Evolutionary conservation across 2,113 vertebrate species (phyloP).

Genomic region (Forbesichthys papilliferus): DNA sequence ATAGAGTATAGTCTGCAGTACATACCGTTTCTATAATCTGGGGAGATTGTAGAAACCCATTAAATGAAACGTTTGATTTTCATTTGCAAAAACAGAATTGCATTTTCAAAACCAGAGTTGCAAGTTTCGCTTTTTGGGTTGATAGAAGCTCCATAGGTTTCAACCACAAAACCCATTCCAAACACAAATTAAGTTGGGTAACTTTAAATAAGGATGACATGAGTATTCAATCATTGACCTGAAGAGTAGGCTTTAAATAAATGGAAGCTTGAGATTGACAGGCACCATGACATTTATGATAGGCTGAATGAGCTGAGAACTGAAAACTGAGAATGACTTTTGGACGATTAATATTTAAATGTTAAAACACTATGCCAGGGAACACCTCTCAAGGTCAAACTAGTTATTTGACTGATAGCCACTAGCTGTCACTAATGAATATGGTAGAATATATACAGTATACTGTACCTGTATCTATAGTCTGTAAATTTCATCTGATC

Average conservation of each 20-base stretch:
- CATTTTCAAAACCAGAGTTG: too few species aligned
- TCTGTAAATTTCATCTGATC: constrained; percentile 90
- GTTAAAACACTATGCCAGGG: neutral
- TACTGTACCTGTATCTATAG: constrained; percentile 93
- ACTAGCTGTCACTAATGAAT: too few species aligned
- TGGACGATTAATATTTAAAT: constrained; percentile 37
- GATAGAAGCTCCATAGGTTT: too few species aligned
- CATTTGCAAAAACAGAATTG: too few species aligned
- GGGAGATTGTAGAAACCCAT: too few species aligned
- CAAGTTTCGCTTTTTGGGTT: too few species aligned
- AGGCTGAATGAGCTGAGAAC: neutral
- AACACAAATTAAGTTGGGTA: neutral
- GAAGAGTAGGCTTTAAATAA: constrained; percentile 21
- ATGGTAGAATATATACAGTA: neutral
- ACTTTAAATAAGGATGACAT: neutral
- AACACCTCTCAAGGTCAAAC: constrained; percentile 13
- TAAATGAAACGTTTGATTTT: too few species aligned
- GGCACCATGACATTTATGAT: constrained; percentile 8
- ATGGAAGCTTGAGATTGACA: constrained; percentile 1
- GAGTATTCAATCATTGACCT: neutral
- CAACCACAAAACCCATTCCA: too few species aligned
- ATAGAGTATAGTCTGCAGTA: too few species aligned
- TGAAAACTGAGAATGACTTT: constrained; percentile 15
- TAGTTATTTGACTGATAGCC: neutral
- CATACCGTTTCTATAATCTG: too few species aligned